phyloP scores from a whole-genome alignment of 2,888 invertebrate genomes.

The Coleophora flavipennella region DNA sequence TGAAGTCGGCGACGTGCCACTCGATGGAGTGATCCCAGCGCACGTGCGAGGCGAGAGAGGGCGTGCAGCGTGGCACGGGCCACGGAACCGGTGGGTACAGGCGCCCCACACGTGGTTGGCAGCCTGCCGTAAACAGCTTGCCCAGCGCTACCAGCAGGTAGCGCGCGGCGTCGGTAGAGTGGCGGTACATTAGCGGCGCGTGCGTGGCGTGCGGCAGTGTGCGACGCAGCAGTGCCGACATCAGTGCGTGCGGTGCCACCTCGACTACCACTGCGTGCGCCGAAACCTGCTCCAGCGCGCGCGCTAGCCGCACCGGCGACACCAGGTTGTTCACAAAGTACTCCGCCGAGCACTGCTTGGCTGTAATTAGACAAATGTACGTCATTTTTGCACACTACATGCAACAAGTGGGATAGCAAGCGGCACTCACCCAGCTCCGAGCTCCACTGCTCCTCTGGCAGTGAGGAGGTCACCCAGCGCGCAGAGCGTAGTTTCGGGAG shows the following conservation, averaged over 20 bases:
- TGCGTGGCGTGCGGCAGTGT: slow-evolving; percentile 83
- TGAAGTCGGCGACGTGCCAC: slow-evolving; percentile 89
- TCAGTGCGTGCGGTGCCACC: slow-evolving; percentile 93
- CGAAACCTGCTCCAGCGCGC: slow-evolving; percentile 88
- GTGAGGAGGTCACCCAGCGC: slow-evolving; percentile 95
- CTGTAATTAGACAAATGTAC: slow-evolving; percentile 41
- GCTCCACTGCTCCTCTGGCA: slow-evolving; percentile 88
- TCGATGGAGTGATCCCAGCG: slow-evolving; percentile 94
- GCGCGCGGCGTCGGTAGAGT: slow-evolving; percentile 80
- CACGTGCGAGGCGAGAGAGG: slow-evolving; percentile 88
- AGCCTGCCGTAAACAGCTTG: slow-evolving; percentile 86
- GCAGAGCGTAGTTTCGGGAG: slow-evolving; percentile 83
- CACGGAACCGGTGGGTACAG: slow-evolving; percentile 84
- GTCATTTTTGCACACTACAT: neutral
- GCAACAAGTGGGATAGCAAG: neutral
- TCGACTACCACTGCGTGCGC: slow-evolving; percentile 92
- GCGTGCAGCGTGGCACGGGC: slow-evolving; percentile 94
- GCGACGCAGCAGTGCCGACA: slow-evolving; percentile 94
- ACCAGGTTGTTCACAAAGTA: slow-evolving; percentile 97
- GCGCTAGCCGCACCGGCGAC: slow-evolving; percentile 94
- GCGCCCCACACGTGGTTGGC: slow-evolving; percentile 75
- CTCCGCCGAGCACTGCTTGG: slow-evolving; percentile 87
- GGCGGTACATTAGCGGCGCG: slow-evolving; percentile 89
- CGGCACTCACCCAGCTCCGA: slow-evolving; percentile 40
- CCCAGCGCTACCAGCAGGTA: slow-evolving; percentile 87